Evolutionary conservation across 2,113 vertebrate species (phyloP).

Genomic region (Scolopax mira): DNA sequence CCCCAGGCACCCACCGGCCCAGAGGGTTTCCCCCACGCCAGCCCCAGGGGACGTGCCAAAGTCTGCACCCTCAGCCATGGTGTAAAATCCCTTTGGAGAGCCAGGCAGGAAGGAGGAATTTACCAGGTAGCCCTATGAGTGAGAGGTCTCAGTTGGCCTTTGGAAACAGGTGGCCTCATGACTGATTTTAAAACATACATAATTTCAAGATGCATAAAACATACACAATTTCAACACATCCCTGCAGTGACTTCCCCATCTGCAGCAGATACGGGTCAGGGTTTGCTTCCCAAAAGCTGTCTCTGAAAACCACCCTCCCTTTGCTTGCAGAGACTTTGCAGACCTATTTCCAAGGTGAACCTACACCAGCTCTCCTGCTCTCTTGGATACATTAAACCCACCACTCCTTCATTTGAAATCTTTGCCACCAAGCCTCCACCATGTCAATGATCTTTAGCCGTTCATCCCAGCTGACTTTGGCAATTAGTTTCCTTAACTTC

Average conservation of each 20-base stretch:
- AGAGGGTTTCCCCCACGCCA: neutral
- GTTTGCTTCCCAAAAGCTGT: neutral
- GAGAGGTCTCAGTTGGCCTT: neutral
- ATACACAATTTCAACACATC: neutral
- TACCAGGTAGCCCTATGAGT: neutral
- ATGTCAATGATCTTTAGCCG: neutral
- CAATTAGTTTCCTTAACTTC: neutral
- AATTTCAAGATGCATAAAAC: neutral
- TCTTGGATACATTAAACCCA: neutral
- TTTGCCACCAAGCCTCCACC: neutral
- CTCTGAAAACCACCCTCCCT: neutral
- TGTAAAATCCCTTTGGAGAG: neutral
- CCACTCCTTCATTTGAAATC: neutral
- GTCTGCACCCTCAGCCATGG: neutral
- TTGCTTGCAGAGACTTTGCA: neutral
- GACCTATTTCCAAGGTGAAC: neutral
- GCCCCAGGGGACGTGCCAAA: neutral
- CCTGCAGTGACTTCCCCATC: neutral
- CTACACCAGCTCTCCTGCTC: neutral
- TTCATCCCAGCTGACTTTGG: neutral
- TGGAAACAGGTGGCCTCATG: neutral
- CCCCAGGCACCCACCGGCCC: accelerated
- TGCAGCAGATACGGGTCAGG: neutral
- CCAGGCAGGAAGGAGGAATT: neutral
- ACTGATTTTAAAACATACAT: neutral